A percentile compares a stretch with the other conserved stretches of the same genome.
These are phyloP conservation scores for Pyralis farinalis DNA, from an alignment of 2,888 invertebrate species.

Conservation along the genomic window DNA sequence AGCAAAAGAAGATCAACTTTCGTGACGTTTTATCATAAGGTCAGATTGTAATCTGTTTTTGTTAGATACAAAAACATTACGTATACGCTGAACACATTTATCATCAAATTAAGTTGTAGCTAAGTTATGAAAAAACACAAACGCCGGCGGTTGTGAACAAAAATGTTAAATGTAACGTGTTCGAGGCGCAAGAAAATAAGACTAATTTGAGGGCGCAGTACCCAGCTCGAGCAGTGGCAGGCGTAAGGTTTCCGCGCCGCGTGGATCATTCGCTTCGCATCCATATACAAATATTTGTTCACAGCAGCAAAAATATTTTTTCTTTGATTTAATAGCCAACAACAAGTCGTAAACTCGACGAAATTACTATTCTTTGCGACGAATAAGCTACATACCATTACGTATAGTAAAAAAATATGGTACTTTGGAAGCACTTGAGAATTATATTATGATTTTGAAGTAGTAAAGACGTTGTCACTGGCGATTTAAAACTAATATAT, in stretches of 20 bases:
- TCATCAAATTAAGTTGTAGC: too few relatives aligned
- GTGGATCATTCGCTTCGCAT: slow-evolving; percentile 43
- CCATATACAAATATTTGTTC: slow-evolving; percentile 24
- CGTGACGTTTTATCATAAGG: slow-evolving; percentile 5
- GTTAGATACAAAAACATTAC: slow-evolving; percentile 7
- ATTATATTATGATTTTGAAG: too few relatives aligned
- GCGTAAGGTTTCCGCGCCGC: slow-evolving; percentile 45
- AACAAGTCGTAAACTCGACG: slow-evolving; percentile 5
- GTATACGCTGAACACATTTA: too few relatives aligned
- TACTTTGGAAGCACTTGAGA: too few relatives aligned
- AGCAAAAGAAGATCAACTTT: slow-evolving; percentile 5
- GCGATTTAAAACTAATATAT: too few relatives aligned
- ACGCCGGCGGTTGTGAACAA: slow-evolving; percentile 31
- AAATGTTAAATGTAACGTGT: slow-evolving; percentile 9
- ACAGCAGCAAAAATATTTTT: slow-evolving; percentile 20
- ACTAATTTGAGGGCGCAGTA: slow-evolving; percentile 43
- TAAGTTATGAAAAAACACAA: slow-evolving; percentile 13
- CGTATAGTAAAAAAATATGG: too few relatives aligned
- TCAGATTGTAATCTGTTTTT: slow-evolving; percentile 10
- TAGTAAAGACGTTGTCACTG: too few relatives aligned
- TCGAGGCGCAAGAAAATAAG: slow-evolving; percentile 42
- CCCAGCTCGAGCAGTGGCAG: slow-evolving; percentile 13
- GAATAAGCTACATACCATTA: slow-evolving; percentile 5
- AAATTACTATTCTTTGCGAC: slow-evolving; percentile 4
- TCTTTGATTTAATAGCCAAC: too few relatives aligned